Evolutionary conservation across 1,140 invertebrate genomes (phyloP).

Genomic region (Drosophila paulistorum): DNA sequence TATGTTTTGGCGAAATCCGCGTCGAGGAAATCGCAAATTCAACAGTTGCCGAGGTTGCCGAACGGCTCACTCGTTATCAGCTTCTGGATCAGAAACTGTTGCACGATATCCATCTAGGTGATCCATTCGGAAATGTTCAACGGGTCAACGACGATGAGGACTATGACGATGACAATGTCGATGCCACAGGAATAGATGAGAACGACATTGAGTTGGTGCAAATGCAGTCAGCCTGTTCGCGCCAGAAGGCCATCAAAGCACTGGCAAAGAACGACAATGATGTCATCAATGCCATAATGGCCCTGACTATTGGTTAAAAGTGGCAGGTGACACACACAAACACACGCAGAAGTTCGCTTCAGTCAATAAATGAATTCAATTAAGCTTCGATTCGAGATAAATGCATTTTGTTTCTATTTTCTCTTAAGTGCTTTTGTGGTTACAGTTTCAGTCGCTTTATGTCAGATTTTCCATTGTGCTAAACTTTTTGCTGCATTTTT

Average conservation of each 20-base stretch:
- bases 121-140: neutral
- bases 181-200: conserved; percentile 33
- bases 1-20: conserved; percentile 52
- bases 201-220: conserved; percentile 68
- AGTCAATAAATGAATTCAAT: neutral
- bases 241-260: conserved; percentile 54
- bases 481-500: conserved; percentile 57
- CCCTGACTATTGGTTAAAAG: conserved; percentile 41
- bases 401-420: neutral
- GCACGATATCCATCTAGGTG: neutral
- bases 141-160: conserved; percentile 8
- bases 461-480: conserved; percentile 15
- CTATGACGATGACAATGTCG: conserved; percentile 15
- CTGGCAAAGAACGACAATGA: conserved; percentile 55
- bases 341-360: neutral
- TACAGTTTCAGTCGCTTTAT: conserved; percentile 14
- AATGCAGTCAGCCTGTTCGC: conserved; percentile 58
- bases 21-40: conserved; percentile 50
- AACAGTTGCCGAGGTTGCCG: conserved; percentile 43
- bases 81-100: neutral
- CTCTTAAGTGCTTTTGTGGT: conserved; percentile 8
- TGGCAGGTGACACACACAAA: neutral
- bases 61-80: conserved; percentile 21
- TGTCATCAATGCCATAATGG: conserved; percentile 73
- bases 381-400: neutral